A percentile compares a stretch with the other conserved stretches of the same genome.
Evolutionary conservation across 2,113 vertebrate species (phyloP).

Genomic region (Protobothrops flavoviridis): DNA sequence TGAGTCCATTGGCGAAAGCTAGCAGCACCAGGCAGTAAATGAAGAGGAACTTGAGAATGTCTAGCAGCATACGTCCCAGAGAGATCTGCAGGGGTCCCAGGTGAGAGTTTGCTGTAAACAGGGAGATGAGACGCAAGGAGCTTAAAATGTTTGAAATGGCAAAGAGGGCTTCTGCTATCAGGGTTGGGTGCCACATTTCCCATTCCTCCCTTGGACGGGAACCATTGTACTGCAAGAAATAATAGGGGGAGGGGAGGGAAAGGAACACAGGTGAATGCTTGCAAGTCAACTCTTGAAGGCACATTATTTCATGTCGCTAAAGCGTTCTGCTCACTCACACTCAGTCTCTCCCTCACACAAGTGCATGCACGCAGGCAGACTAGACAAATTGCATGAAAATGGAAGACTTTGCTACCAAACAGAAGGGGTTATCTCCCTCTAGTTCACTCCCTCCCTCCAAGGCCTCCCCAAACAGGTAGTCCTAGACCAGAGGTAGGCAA

Average conservation of each 20-base stretch:
- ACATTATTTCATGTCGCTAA: background rate
- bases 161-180: constrained; percentile 96
- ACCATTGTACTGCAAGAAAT: constrained; percentile 85
- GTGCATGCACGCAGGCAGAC: background rate
- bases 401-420: background rate
- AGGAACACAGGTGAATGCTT: background rate
- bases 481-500: background rate
- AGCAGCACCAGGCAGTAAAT: constrained; percentile 98
- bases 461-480: background rate
- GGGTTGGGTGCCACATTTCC: constrained; percentile 98
- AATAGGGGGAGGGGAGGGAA: constrained; percentile 23
- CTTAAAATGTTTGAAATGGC: constrained; percentile 99
- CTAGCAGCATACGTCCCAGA: constrained; percentile 94
- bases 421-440: background rate
- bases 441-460: background rate
- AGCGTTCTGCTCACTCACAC: background rate
- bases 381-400: background rate
- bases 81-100: constrained; percentile 98
- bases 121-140: constrained; percentile 95
- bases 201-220: constrained; percentile 93
- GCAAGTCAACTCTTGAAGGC: background rate
- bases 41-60: constrained; percentile 99
- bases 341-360: background rate
- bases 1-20: constrained; percentile 94
- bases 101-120: constrained; percentile 98